Conservation (phyloP, 2,797 vertebrate species). For the Moxostoma hubbsi region DNA sequence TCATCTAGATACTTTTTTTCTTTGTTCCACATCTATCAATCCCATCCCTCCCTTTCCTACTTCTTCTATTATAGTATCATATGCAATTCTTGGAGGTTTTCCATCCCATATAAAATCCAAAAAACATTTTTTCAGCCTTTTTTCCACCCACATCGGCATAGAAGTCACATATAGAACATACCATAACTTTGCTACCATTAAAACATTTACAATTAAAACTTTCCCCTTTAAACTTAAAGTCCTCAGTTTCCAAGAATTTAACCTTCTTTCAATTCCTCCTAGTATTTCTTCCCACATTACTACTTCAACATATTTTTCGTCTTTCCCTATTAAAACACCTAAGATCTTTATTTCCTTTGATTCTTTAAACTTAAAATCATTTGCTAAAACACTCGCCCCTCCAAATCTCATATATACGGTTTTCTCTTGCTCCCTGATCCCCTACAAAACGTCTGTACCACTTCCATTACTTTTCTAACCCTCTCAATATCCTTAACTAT, state of each 20-base stretch:
- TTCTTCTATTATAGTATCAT: neutral
- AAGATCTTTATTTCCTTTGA: too few relatives aligned
- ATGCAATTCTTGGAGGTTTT: neutral
- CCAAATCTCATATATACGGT: too few relatives aligned
- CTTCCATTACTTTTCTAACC: too few relatives aligned
- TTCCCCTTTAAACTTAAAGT: neutral
- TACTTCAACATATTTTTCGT: neutral
- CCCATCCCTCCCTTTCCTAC: neutral
- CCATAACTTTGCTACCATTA: neutral
- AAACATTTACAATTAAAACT: constrained; percentile 18
- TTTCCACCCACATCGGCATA: neutral
- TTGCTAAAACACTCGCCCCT: too few relatives aligned
- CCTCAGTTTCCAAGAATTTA: constrained; percentile 8
- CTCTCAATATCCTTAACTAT: too few relatives aligned
- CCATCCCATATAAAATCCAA: neutral
- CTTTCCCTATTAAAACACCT: too few relatives aligned
- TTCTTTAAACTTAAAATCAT: too few relatives aligned
- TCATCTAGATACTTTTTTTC: too few relatives aligned
- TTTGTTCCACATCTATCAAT: neutral
- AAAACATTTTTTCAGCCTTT: neutral
- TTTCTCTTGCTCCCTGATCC: too few relatives aligned
- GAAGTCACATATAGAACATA: too few relatives aligned
- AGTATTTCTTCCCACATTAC: neutral
- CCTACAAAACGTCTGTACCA: too few relatives aligned
- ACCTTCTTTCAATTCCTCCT: neutral